Conservation (phyloP, 2,113 vertebrate genomes). For the Ailurus styani region DNA sequence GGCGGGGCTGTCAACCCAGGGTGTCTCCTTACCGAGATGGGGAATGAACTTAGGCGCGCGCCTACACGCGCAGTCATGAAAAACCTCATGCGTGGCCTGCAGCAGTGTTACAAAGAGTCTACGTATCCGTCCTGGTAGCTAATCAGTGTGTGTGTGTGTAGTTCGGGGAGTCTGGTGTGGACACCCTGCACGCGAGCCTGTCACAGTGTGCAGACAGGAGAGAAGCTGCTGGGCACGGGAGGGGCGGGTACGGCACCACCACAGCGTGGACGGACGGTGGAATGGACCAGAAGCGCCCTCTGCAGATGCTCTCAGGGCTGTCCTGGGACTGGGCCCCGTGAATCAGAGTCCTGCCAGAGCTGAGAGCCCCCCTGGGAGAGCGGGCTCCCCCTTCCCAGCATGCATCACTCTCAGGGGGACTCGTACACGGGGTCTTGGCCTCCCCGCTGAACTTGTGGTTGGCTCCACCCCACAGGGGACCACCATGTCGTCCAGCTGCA, state of each 20-base stretch:
- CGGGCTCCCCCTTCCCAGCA: not conserved
- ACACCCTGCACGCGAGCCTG: not conserved
- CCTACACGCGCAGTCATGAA: fast-evolving
- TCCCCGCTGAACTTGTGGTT: not conserved
- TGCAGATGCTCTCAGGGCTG: not conserved
- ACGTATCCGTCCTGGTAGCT: not conserved
- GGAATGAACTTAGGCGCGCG: fast-evolving
- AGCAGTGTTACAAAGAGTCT: not conserved
- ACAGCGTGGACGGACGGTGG: not conserved
- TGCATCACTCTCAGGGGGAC: not conserved
- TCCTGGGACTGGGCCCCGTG: not conserved
- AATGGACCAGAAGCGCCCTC: fast-evolving
- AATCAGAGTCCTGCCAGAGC: not conserved
- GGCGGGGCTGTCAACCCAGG: not conserved
- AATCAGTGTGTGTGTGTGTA: not conserved
- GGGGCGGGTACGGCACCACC: not conserved
- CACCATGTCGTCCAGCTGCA: slow-evolving; percentile 98
- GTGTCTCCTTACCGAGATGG: not conserved
- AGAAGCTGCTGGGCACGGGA: not conserved
- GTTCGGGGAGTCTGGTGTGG: not conserved
- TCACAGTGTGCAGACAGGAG: not conserved
- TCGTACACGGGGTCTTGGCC: not conserved
- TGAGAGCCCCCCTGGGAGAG: not conserved
- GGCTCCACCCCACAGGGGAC: slow-evolving; percentile 84
- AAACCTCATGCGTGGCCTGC: fast-evolving